These are phyloP conservation scores for Nebria brevicollis DNA, from an alignment of 2,888 invertebrate species.

Conservation along the genomic window DNA sequence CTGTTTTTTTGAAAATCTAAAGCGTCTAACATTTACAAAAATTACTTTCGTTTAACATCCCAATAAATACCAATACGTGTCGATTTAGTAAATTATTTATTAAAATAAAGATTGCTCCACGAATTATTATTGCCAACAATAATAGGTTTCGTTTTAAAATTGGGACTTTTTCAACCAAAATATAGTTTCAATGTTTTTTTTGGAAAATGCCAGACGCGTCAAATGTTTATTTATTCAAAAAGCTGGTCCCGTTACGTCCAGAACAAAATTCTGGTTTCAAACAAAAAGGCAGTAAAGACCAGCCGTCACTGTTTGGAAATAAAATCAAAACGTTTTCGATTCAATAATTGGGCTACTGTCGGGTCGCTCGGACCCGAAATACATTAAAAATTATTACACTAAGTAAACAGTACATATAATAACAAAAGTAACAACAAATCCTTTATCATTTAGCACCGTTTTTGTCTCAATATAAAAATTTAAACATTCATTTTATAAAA, in stretches of 20 bases:
- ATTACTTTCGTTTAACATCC: not conserved
- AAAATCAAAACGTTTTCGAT: not conserved
- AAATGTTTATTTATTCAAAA: not conserved
- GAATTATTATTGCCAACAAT: no score
- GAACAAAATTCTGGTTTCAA: not conserved
- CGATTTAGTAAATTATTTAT: no score
- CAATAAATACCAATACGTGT: not conserved
- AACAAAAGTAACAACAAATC: not conserved
- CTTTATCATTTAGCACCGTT: not conserved
- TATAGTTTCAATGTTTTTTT: no score
- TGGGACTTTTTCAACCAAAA: no score
- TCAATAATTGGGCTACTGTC: not conserved
- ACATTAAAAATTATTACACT: not conserved
- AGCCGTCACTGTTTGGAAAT: not conserved
- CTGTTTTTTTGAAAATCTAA: slow-evolving; percentile 25
- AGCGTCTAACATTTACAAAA: slow-evolving; percentile 32
- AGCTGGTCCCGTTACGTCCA: slow-evolving; percentile 20
- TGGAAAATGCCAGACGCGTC: not conserved
- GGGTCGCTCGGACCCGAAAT: not conserved
- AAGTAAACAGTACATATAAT: not conserved
- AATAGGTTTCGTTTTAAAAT: no score
- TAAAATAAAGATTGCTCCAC: no score
- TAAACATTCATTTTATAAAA: not conserved
- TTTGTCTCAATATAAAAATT: not conserved
- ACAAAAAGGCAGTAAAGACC: not conserved